These are phyloP conservation scores for Panagrolaimus sp. DNA, from an alignment of 1,140 invertebrate species.

Conservation along the genomic window DNA sequence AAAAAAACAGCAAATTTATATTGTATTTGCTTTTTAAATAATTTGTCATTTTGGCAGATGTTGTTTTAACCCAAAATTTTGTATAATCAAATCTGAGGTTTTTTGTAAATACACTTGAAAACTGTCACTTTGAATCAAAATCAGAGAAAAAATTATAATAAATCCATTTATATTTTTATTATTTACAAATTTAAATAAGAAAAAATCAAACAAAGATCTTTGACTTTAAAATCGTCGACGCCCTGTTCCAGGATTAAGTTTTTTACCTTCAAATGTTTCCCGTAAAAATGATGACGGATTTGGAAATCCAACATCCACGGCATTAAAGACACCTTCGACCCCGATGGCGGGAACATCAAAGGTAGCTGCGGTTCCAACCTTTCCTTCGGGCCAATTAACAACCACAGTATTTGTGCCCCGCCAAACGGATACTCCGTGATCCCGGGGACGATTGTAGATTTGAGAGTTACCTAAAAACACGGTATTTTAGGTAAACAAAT, in stretches of 20 bases:
- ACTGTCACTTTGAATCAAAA: too few species aligned
- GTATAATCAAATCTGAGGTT: too few species aligned
- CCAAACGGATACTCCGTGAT: conserved; percentile 45
- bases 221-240: conserved; percentile 5
- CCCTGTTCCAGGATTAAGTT: conserved; percentile 41
- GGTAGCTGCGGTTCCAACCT: conserved; percentile 34
- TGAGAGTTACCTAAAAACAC: conserved; percentile 12
- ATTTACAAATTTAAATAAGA: too few species aligned
- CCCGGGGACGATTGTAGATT: conserved; percentile 37
- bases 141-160: too few species aligned
- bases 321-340: conserved; percentile 32
- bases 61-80: too few species aligned
- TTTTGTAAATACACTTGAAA: too few species aligned
- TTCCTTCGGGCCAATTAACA: conserved; percentile 46
- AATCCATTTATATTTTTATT: too few species aligned
- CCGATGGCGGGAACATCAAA: conserved; percentile 39
- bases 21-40: too few species aligned
- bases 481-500: too few species aligned
- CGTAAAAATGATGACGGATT: conserved; percentile 28
- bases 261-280: conserved; percentile 28
- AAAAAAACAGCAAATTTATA: too few species aligned
- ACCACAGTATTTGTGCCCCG: conserved; percentile 36
- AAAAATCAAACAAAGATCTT: too few species aligned
- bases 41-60: too few species aligned
- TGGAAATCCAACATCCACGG: conserved; percentile 40